Conservation (phyloP, 2,113 vertebrate species). For the Etheostoma spectabile region DNA sequence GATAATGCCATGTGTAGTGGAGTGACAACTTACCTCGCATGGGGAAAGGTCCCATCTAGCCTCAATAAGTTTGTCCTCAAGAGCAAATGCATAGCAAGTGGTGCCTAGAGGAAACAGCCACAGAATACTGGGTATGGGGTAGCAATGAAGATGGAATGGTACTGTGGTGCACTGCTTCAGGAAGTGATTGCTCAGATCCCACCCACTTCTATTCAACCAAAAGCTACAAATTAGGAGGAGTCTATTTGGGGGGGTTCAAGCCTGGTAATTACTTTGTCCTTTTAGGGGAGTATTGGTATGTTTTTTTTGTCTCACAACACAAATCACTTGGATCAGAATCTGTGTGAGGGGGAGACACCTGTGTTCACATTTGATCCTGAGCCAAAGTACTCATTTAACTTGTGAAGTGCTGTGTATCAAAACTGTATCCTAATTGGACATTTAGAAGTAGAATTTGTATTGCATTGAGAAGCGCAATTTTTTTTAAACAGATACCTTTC, state of each 20-base stretch:
- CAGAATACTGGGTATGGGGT: constrained; percentile 13
- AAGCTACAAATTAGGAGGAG: constrained; percentile 16
- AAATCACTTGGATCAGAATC: constrained; percentile 30
- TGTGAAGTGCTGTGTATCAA: not conserved
- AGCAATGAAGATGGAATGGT: constrained; percentile 20
- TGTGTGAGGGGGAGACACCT: constrained; percentile 8
- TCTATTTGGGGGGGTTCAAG: not conserved
- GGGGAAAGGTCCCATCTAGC: constrained; percentile 46
- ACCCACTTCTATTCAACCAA: not conserved
- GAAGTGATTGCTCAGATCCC: constrained; percentile 13
- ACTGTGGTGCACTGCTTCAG: constrained; percentile 16
- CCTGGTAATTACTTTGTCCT: constrained; percentile 41
- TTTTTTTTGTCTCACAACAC: not conserved
- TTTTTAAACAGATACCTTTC: constrained; percentile 24
- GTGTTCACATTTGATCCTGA: not conserved
- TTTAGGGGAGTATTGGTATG: constrained; percentile 31
- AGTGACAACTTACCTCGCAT: constrained; percentile 57
- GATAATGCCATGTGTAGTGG: constrained; percentile 65
- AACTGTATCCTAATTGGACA: constrained; percentile 10
- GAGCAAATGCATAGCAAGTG: constrained; percentile 64
- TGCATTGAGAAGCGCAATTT: constrained; percentile 1
- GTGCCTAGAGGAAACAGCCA: constrained; percentile 36
- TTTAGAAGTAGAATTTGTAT: constrained; percentile 5
- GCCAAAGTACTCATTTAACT: constrained; percentile 23
- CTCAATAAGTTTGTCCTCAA: constrained; percentile 27